A percentile compares a stretch with the other conserved stretches of the same genome.
phyloP scores from a whole-genome alignment of 2,888 invertebrate genomes.

The Endomychus coccineus region DNA sequence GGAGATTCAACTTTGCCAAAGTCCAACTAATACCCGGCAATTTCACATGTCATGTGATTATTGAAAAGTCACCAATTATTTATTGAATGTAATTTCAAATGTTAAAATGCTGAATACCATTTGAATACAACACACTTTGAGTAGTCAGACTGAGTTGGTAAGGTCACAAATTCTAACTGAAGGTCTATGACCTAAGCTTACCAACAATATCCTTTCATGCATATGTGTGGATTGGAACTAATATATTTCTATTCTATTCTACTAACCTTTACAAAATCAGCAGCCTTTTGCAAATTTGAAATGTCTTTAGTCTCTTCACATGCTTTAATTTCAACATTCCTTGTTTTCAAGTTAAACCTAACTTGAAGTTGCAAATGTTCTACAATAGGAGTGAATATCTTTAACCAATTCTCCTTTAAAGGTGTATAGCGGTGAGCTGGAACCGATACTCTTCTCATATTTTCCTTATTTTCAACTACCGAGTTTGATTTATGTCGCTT shows the following conservation, averaged over 20 bases:
- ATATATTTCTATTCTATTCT: too few species aligned
- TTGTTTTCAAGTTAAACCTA: slow-evolving; percentile 84
- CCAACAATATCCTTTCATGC: too few species aligned
- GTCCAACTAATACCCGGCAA: too few species aligned
- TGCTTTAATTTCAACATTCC: slow-evolving; percentile 80
- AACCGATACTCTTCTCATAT: slow-evolving; percentile 73
- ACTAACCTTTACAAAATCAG: slow-evolving; percentile 81
- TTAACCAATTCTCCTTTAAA: slow-evolving; percentile 93
- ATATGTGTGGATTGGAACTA: too few species aligned
- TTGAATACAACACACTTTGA: too few species aligned
- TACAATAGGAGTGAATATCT: slow-evolving; percentile 93
- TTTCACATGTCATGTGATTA: too few species aligned
- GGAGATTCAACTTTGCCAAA: too few species aligned
- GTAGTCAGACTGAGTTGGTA: not conserved
- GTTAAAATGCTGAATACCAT: too few species aligned
- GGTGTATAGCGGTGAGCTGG: slow-evolving; percentile 92
- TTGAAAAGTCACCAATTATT: too few species aligned
- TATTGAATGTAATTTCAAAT: too few species aligned
- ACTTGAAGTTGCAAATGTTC: slow-evolving; percentile 92
- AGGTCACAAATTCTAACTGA: too few species aligned
- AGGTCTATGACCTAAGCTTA: too few species aligned
- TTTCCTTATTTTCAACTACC: slow-evolving; percentile 49
- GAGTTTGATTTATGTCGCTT: slow-evolving; percentile 31
- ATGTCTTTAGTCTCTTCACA: slow-evolving; percentile 71
- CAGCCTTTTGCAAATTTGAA: slow-evolving; percentile 89